Conservation (phyloP, 2,113 vertebrate species). For the Daboia siamensis region DNA sequence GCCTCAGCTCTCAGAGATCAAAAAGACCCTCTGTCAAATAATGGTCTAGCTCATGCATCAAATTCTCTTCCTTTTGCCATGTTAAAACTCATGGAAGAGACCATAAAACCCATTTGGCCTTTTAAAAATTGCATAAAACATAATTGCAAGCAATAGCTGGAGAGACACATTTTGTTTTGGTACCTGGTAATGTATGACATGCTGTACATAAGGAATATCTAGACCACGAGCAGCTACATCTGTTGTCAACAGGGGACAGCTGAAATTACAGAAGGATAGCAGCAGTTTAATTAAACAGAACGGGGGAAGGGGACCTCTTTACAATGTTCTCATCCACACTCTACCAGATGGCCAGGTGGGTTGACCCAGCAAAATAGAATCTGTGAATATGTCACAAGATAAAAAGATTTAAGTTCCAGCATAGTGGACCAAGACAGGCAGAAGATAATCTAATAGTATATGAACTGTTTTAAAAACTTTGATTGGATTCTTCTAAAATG, state of each 20-base stretch:
- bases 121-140: background rate
- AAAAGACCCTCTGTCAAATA: background rate
- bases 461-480: background rate
- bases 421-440: background rate
- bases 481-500: background rate
- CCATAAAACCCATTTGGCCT: background rate
- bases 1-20: background rate
- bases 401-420: background rate
- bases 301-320: background rate
- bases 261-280: slow-evolving; percentile 59
- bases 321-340: background rate
- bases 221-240: slow-evolving; percentile 95
- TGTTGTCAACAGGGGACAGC: slow-evolving; percentile 91
- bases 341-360: background rate
- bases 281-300: slow-evolving; percentile 27
- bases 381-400: background rate
- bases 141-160: background rate
- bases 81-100: background rate
- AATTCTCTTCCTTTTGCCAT: background rate
- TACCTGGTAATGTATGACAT: slow-evolving; percentile 98
- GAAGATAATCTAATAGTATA: background rate
- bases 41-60: background rate
- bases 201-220: slow-evolving; percentile 91
- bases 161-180: background rate
- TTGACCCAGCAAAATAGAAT: background rate